Evolutionary conservation across 2,888 invertebrate genomes (phyloP).

Genomic region (Sinhomidia bicolor): DNA sequence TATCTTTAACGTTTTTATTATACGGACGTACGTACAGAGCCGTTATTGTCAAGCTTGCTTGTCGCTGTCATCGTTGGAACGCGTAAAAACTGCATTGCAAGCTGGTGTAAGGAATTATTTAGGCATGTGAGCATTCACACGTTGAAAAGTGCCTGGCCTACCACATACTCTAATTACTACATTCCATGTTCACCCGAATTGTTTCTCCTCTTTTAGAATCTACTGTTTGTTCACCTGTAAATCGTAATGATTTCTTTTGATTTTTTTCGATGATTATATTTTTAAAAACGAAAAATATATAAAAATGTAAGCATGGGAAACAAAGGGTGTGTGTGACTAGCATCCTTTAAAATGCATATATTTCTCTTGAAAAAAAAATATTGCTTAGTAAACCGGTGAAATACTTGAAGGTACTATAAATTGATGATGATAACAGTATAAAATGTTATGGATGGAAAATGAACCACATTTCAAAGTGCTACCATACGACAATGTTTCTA

Average conservation of each 20-base stretch:
- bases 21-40: not conserved
- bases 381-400: not conserved
- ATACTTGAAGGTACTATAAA: too few relatives aligned
- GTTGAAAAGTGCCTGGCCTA: constrained; percentile 66
- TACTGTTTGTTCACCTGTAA: constrained; percentile 26
- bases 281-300: constrained; percentile 32
- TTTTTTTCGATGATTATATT: constrained; percentile 30
- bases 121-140: constrained; percentile 65
- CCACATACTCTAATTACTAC: constrained; percentile 74
- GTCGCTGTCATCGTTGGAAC: constrained; percentile 46
- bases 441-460: too few relatives aligned
- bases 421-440: too few relatives aligned
- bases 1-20: constrained; percentile 46
- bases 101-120: constrained; percentile 56
- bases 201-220: constrained; percentile 41
- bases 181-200: constrained; percentile 69
- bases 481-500: not conserved
- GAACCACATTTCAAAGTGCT: not conserved
- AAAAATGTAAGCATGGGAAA: not conserved
- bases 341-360: too few relatives aligned
- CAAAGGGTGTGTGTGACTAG: constrained; percentile 35
- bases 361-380: not conserved
- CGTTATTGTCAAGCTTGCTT: constrained; percentile 10
- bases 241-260: constrained; percentile 30
- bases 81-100: constrained; percentile 57